Evolutionary conservation across 1,140 invertebrate genomes (phyloP), one percentile per base, ranked within the genome.

Genomic region (Palaemon carinicauda): DNA sequence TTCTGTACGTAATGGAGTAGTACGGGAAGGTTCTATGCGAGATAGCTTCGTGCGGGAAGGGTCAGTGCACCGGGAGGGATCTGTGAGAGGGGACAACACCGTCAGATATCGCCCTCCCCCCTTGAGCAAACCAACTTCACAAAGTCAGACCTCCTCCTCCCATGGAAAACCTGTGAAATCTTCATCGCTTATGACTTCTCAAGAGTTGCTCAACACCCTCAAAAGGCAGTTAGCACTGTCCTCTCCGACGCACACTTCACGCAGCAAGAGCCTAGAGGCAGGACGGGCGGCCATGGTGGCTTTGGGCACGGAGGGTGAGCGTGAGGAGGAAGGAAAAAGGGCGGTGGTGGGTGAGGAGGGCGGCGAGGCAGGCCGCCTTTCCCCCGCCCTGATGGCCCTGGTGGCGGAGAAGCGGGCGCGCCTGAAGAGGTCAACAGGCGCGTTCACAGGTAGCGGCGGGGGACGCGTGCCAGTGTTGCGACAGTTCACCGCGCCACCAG

Each of bases 381-480:
- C 85, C 21, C 88, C 88, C 17, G 88, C 84, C 53, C 84, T 89
- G n/a, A 74, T 83, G 80, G 88, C 88, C 52, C 82, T 89, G 77
- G 88, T 89, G 52, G 88, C 88, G 15, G 88, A 89, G 77, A 89
- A 89, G 53, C 56, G 88, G 51, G 88, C 85, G 65, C 69, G 88
- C 24, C 82, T 89, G 51, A 89, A 89, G 77, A 81, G 88, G 54
- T 89, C 85, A 24, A 87, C 88, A 0, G 88, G 85, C 85, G 88
- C 85, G 29, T 89, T 89, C 84, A 82, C 88, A 89, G 88, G 88
- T 89, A 89, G 85, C 88, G 88, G 88, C 69, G 82, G 85, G 79
- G 65, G 84, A 78, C 83, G 84, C 29, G 85, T 84, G 77, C 80
- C 80, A 74, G 82, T 84, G 80, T 87, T 84, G 65, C 85, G 88